A percentile compares a stretch with the other conserved stretches of the same genome.
Evolutionary conservation across 2,888 invertebrate species (phyloP).

Genomic region (Drosophila nr. fundita): DNA sequence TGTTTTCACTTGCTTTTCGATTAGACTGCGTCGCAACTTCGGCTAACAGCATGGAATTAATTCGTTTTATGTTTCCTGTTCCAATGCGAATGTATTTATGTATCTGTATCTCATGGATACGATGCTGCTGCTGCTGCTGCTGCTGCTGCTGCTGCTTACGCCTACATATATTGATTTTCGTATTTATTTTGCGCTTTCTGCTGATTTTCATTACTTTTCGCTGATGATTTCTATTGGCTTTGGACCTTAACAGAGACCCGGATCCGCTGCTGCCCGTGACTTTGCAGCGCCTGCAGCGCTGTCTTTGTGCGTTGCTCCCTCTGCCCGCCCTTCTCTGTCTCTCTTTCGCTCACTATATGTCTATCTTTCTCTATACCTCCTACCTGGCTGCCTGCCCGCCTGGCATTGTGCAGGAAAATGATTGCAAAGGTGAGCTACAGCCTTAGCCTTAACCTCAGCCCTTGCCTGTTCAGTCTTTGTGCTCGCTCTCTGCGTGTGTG

Average conservation of each 20-base stretch:
- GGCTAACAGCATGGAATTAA: conserved; percentile 72
- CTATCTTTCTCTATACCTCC: conserved; percentile 28
- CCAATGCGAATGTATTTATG: conserved; percentile 47
- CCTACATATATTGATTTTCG: conserved; percentile 80
- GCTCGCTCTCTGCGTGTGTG: conserved; percentile 63
- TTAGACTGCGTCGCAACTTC: conserved; percentile 60
- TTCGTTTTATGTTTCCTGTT: conserved; percentile 79
- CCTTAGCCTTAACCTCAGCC: conserved; percentile 4
- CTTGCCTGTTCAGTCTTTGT: conserved; percentile 27
- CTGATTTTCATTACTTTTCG: conserved; percentile 71
- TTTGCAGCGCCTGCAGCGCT: conserved; percentile 54
- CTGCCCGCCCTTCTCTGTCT: neutral
- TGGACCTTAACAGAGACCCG: conserved; percentile 33
- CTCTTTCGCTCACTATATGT: neutral
- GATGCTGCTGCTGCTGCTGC: conserved; percentile 34
- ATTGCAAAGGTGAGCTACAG: conserved; percentile 69
- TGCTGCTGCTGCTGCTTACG: conserved; percentile 67
- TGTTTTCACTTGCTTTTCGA: conserved; percentile 79
- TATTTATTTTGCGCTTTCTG: conserved; percentile 72
- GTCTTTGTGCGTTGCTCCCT: conserved; percentile 45
- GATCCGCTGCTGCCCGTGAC: conserved; percentile 15
- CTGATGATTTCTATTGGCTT: conserved; percentile 69
- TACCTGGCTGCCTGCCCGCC: conserved; percentile 7
- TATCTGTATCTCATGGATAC: conserved; percentile 59
- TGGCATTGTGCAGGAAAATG: conserved; percentile 64